Base-by-base conservation (phyloP, 2,888 invertebrate species). In the Agonopterix alstromeriana region DNA sequence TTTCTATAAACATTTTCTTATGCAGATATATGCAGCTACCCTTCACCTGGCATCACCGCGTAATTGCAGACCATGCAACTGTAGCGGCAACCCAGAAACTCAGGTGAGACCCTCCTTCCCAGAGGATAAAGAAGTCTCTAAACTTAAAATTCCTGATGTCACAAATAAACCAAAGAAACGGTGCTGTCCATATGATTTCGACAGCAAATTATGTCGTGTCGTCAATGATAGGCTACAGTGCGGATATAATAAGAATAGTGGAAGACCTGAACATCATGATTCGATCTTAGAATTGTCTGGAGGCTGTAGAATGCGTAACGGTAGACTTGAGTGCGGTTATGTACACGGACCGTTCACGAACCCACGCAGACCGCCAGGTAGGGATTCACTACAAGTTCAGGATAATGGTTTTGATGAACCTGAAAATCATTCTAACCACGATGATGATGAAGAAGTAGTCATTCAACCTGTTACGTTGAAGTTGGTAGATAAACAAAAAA, bases 251-350 rank as follows among this genome's bases (percentile, higher is more conserved):
- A 72, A 47, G 45, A 84, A 85, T 54, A 40, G 67, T 14, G 82
- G 77, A 1, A 53, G 35, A 0, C 66, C 69, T 5, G 42, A 52
- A 3, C 61, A 56, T 43, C 56, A 63, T 3, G 53, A 69, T 14
- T 50, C 38, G 0, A 48, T 55, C 0, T 27, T 58, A 3, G 49
- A 65, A 1, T 48, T 82, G 11, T 53, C 62, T n/a, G 68, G 67
- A 38, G 79, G 75, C 0, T 86, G 85, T 50, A 67, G 76, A 10
- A 46, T 83, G 35, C 65, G 74, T n/a, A 65, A 64, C 9, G 78
- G 77, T 1, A 73, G 84, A 52, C 42, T 85, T 12, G 85, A 84
- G 56, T 85, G 85, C 54, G 85, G 85, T 0, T 85, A 86, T 51
- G 52, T 64, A 2, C 51, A 69, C 7, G 65, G 60, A 0, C 84